A percentile compares a stretch with the other conserved stretches of the same genome.
Evolutionary conservation across 2,888 invertebrate genomes (phyloP).

Genomic region (Ectropis crepuscularia): DNA sequence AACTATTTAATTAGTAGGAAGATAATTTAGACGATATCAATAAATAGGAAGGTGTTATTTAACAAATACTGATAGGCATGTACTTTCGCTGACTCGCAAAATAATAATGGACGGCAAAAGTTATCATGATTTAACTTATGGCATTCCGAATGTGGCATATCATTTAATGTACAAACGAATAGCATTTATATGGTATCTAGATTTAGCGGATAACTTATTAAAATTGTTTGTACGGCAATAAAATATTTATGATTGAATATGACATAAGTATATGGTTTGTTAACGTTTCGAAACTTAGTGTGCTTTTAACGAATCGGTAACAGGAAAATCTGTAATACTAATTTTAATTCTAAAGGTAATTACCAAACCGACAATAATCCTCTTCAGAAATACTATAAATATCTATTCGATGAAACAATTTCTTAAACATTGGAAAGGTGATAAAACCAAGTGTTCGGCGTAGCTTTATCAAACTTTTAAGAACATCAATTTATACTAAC

Average conservation of each 20-base stretch:
- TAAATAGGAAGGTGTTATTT: slow-evolving; percentile 60
- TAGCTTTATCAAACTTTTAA: slow-evolving; percentile 55
- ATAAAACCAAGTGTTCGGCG: slow-evolving; percentile 42
- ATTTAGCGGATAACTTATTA: slow-evolving; percentile 8
- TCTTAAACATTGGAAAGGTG: slow-evolving; percentile 42
- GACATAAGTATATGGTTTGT: slow-evolving; percentile 38
- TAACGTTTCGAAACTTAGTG: slow-evolving; percentile 60
- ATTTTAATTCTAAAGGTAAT: slow-evolving; percentile 40
- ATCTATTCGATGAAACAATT: slow-evolving; percentile 45
- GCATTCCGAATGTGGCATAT: slow-evolving; percentile 40
- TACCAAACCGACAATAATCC: slow-evolving; percentile 47
- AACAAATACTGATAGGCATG: slow-evolving; percentile 50
- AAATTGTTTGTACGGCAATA: slow-evolving; percentile 2
- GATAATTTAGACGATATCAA: slow-evolving; percentile 33
- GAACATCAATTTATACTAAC: slow-evolving; percentile 80
- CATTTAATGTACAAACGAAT: slow-evolving; percentile 38
- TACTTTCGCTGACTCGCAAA: slow-evolving; percentile 68
- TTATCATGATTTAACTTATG: slow-evolving; percentile 33
- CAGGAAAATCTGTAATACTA: slow-evolving; percentile 52
- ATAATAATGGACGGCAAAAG: slow-evolving; percentile 78
- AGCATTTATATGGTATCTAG: slow-evolving; percentile 35
- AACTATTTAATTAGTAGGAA: slow-evolving; percentile 23
- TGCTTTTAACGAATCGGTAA: slow-evolving; percentile 70
- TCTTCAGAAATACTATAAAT: slow-evolving; percentile 49
- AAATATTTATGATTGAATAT: background rate